Base-by-base conservation (phyloP, 2,888 invertebrate species). In the Platynereis dumerilii region DNA sequence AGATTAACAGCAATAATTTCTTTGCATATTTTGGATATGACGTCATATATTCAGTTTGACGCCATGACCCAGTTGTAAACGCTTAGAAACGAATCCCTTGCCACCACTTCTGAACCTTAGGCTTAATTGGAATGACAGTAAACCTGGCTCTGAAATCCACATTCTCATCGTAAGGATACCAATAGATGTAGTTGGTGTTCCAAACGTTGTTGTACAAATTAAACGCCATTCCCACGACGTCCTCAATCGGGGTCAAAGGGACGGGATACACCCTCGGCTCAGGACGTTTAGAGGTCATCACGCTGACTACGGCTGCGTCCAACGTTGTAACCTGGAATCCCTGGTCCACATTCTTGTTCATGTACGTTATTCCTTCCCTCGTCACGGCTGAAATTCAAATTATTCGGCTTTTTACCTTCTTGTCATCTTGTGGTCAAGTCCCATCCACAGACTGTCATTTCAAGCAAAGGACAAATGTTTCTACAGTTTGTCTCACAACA, bases 161-260 rank as follows among this genome's bases (percentile, higher is more conserved):
- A 59, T 79, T 78, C 42, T 69, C 70, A 3, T 61, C 45, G 34
- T 75, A 80, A 0, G 81, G 81, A 58, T 81, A 81, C 78, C 79
- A 81, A 45, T 75, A 70, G 29, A 81, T 79, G 61, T 79, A 81
- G 64, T 81, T 81, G 17, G 80, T 80, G 64, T 78, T 76, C 81
- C 81, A 81, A 34, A 81, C 74, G 59, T 80, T 81, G 69, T 81
- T 81, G 67, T 77, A 80, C 28, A 81, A 58, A 69, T 79, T 79
- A 67, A 75, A 80, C 10, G 78, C 74, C 62, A 78, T 68, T 0
- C 78, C 76, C 22, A 68, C 73, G 26, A 80, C 72, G 27, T 74
- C 67, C 10, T 66, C 58, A n/a, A 79, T 72, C 0, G 78, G 77
- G 24, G 59, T 62, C 22, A 79, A 70, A 1, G 80, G 80, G 17